Conservation (phyloP, 2,797 vertebrate species). For the Syngnathus rostellatus region DNA sequence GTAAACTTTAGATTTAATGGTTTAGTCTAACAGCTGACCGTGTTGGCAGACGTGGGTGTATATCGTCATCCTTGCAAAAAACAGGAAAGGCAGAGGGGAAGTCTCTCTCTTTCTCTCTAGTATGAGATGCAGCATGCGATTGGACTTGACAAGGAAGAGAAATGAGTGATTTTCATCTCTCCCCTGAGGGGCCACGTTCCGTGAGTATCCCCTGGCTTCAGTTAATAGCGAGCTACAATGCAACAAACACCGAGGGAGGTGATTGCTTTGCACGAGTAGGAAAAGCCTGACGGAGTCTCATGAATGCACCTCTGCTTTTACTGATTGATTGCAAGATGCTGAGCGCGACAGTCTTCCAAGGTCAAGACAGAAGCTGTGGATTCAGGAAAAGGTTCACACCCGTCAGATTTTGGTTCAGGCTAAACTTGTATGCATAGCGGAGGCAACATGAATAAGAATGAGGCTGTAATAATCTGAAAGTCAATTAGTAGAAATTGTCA, state of each 20-base stretch:
- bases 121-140: constrained; percentile 20
- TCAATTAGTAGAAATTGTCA: constrained; percentile 7
- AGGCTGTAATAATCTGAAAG: constrained; percentile 1
- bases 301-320: constrained; percentile 10
- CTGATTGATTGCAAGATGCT: constrained; percentile 32
- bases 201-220: constrained; percentile 22
- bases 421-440: constrained; percentile 9
- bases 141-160: constrained; percentile 30
- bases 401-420: constrained; percentile 15
- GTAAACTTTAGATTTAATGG: constrained; percentile 18
- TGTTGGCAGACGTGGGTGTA: constrained; percentile 30
- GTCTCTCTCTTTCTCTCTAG: constrained; percentile 20
- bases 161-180: constrained; percentile 40
- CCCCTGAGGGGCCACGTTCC: constrained; percentile 23
- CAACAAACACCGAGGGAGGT: constrained; percentile 35
- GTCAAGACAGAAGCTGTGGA: constrained; percentile 30
- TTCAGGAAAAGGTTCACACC: constrained; percentile 40
- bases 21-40: constrained; percentile 36
- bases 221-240: constrained; percentile 31
- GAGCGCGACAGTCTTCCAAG: constrained; percentile 16
- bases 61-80: constrained; percentile 42
- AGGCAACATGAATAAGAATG: constrained; percentile 16
- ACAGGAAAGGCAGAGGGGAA: constrained; percentile 5
- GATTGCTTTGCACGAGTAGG: constrained; percentile 16
- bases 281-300: constrained; percentile 11